Base-by-base conservation (phyloP, 1,140 invertebrate genomes). In the Halictus rubicundus region DNA sequence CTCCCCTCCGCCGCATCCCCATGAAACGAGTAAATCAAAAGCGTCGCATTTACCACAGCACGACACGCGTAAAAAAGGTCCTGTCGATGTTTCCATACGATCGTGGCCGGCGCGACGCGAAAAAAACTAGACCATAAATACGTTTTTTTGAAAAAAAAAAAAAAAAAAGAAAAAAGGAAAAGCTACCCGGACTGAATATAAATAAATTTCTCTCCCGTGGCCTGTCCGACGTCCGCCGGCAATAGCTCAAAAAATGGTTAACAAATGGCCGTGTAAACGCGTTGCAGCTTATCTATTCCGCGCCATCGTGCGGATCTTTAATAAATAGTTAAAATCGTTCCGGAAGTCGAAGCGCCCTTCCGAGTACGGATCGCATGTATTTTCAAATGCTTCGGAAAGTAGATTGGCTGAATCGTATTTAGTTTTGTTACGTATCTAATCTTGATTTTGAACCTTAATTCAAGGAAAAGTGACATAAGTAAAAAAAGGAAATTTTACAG, bases 1-100 rank as follows among this genome's bases (percentile, higher is more conserved):
- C 5, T 32, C 49, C 49, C 49, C 6, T 21, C 49, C 49, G 49
- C 49, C 49, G 16, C 49, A n/a, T 52, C 4, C 49, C 3, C 49
- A 19, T 52, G 49, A 21, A 68, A 76, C 42, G 64, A 66, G 59
- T 69, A 83, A 83, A 83, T 83, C 64, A 73, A 54, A 27, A 60
- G 9, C 19, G 49, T 68, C 65, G 54, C 39, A 46, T 39, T 60
- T n/a, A 12, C 52, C 63, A 23, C 52, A 65, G 54, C 54, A 52
- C 61, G 61, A 39, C 71, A 42, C 61, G 42, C 42, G 63, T 42
- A 46, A 57, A 75, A 66, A 8, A 61, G 16, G 49, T 16, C 68
- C 2, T 37, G 19, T 14, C 63, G n/a, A 76, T 61, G 71, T 61
- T 63, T n/a, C 16, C 59, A 73, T 52, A 21, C 46, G 42, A 81